Base-by-base conservation (phyloP, 2,113 vertebrate species). In the Podilymbus podiceps region DNA sequence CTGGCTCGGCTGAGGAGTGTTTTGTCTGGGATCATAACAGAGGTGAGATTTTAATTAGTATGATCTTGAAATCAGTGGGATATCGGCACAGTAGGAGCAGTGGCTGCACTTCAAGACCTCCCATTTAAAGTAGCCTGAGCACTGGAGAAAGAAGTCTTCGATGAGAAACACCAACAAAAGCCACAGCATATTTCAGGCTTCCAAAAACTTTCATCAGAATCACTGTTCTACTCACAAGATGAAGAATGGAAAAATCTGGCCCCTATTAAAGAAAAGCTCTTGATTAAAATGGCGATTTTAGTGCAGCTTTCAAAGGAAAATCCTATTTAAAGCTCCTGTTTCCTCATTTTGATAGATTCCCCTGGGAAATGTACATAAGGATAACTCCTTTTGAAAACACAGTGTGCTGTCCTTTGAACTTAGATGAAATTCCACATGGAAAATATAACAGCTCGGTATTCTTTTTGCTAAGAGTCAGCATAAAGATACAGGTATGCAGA, bases 291-390 rank as follows among this genome's bases (percentile, higher is more conserved):
- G n/a, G 10, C 2, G 1, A 69, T 89, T 93, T 89, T 82, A 85
- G 72, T 71, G 40, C 15, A 27, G n/a, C 60, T 91, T 89, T 71
- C 80, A 84, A 78, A 87, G 25, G 17, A 75, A 63, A 95, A 85
- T 78, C 63, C 49, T 82, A 66, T 91, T 90, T 96, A 89, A 93
- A 95, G 35, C 40, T 82, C 44, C 38, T 13, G 7, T 82, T 92
- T 93, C 64, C 69, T 96, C 53, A 69, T 91, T 95, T 94, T 89
- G 66, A 55, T 92, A 72, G 60, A 93, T 75, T 89, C 60, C 49
- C 73, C 20, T 30, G 56, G 53, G 88, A 93, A 95, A 87, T 31
- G 21, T 38, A 53, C 49, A 11, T 63, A 78, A 87, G 35, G 71
- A 47, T 68, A 72, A 64, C 40, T 92, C n/a, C n/a, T 86, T 88